Base-by-base conservation (phyloP, 2,797 vertebrate species). In the Leptatherina wallacei region DNA sequence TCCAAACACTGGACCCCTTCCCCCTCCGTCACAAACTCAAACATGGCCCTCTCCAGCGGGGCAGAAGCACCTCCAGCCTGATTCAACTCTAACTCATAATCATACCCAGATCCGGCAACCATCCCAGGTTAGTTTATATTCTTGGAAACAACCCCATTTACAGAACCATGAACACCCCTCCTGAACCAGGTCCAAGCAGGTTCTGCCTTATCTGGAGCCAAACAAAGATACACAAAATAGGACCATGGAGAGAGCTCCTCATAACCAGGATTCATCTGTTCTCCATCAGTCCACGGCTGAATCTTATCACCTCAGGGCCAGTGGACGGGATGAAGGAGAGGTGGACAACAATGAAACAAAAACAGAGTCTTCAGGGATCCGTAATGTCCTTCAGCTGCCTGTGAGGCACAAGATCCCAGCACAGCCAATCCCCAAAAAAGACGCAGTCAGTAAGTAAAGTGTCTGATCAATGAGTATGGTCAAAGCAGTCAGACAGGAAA, bases 401-500 rank as follows among this genome's bases (percentile, higher is more conserved):
- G 24, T 3, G 0, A 73, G 24, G 72, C 78, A 73, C 0, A 93
- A 63, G 20, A 86, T 71, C n/a, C 71, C 78, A 56, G 69, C 72
- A 52, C 51, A 20, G 71, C 71, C 69, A 40, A 11, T 16, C 0
- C 68, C 79, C 0, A 86, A 71, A 71, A 86, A 74, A 29, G 62
- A 83, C 10, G 90, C 71, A 74, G 78, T 86, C 69, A 88, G 94
- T 94, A 89, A 40, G 93, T 85, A 55, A 57, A 30, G 12, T 24
- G 8, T 5, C 24, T 11, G 51, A 30, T 29, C 9, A 51, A 30
- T 30, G 14, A 20, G 1, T n/a, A 20, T 59, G n/a, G 27, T 24
- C 18, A 27, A 55, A 55, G 27, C 52, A 55, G 16, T 65, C 51
- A 65, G 35, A 29, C 36, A 22, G 30, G 16, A 65, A 10, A 42